Conservation (phyloP, 2,888 invertebrate species). For the Cerastis rubricosa region DNA sequence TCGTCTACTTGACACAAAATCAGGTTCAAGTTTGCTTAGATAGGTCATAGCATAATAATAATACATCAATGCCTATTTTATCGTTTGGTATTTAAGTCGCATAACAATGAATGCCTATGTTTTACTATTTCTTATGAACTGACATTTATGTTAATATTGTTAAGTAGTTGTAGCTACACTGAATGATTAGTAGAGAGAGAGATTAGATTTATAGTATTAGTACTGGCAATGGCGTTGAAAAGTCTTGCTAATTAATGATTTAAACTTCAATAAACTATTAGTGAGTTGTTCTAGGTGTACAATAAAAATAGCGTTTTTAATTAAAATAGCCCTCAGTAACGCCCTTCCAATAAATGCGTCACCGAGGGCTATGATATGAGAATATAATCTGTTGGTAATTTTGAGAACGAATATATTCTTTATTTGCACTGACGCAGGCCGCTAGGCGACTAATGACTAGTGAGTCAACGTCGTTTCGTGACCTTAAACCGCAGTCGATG, state of each 20-base stretch:
- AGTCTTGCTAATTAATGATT: slow-evolving; percentile 24
- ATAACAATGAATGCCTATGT: slow-evolving; percentile 35
- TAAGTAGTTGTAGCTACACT: slow-evolving; percentile 50
- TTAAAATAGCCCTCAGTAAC: not conserved
- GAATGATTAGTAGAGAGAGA: slow-evolving; percentile 27
- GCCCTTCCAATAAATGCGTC: not conserved
- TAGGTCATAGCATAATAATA: slow-evolving; percentile 6
- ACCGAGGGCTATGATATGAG: not conserved
- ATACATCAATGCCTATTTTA: slow-evolving; percentile 1
- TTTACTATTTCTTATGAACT: slow-evolving; percentile 39
- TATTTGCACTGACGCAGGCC: not conserved
- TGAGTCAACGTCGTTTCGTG: not conserved
- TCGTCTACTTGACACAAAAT: slow-evolving; percentile 8
- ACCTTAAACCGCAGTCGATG: not conserved
- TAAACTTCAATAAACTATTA: slow-evolving; percentile 47
- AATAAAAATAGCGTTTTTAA: slow-evolving; percentile 13
- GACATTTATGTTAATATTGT: slow-evolving; percentile 31
- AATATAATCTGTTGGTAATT: not conserved
- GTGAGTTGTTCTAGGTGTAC: slow-evolving; percentile 21
- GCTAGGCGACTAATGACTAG: not conserved
- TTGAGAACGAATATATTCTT: not conserved
- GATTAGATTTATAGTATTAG: too few relatives aligned
- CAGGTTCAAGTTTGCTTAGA: slow-evolving; percentile 5
- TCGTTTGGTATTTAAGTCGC: slow-evolving; percentile 9
- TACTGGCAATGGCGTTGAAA: slow-evolving; percentile 35